phyloP scores from a whole-genome alignment of 2,113 vertebrate species.

The Microtus pennsylvanicus region DNA sequence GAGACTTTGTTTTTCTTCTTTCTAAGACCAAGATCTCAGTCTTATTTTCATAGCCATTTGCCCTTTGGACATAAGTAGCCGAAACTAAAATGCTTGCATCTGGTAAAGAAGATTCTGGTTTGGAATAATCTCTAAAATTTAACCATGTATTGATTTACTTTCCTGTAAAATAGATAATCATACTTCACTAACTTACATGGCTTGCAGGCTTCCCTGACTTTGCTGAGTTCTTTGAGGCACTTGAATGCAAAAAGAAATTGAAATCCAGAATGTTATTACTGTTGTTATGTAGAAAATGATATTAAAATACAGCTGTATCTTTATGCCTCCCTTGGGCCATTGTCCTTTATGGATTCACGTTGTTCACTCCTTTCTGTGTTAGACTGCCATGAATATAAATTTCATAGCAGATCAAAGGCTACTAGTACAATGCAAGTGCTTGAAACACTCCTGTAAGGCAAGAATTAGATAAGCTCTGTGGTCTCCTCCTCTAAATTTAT shows the following conservation, averaged over 20 bases:
- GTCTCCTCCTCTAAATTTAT: constrained; percentile 67
- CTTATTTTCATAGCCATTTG: background rate
- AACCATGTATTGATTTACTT: constrained; percentile 56
- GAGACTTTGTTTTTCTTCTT: background rate
- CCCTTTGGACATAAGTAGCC: background rate
- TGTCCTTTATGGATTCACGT: constrained; percentile 76
- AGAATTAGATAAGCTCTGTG: constrained; percentile 76
- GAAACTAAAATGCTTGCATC: constrained; percentile 19
- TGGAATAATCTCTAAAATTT: constrained; percentile 56
- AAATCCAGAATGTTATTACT: constrained; percentile 77
- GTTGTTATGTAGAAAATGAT: constrained; percentile 77
- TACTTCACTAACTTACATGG: constrained; percentile 49
- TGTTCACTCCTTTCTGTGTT: constrained; percentile 73
- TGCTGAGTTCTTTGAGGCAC: constrained; percentile 57
- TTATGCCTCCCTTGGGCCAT: constrained; percentile 72
- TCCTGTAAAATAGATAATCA: constrained; percentile 61
- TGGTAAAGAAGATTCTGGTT: constrained; percentile 47
- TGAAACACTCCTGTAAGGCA: constrained; percentile 75
- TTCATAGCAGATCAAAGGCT: constrained; percentile 77
- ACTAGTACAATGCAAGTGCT: constrained; percentile 40
- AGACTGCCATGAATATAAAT: constrained; percentile 74
- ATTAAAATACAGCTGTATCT: constrained; percentile 78
- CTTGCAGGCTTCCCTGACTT: constrained; percentile 69
- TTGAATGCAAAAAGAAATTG: constrained; percentile 71
- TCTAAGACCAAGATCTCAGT: background rate